Evolutionary conservation across 2,797 vertebrate genomes (phyloP).

Genomic region (Psittacula derbiana): DNA sequence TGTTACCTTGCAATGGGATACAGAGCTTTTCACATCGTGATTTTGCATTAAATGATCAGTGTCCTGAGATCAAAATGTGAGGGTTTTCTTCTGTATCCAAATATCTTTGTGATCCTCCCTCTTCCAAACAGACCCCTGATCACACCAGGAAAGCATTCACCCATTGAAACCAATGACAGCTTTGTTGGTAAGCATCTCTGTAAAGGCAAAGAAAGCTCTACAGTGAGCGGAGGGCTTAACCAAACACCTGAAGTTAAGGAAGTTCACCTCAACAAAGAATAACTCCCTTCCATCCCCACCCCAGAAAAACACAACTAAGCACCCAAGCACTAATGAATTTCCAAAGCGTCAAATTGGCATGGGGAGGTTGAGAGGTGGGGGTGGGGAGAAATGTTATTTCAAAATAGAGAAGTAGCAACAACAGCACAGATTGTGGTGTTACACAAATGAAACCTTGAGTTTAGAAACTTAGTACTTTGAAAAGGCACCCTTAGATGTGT

Average conservation of each 20-base stretch:
- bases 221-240: not conserved
- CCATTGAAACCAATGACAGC: not conserved
- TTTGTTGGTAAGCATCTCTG: not conserved
- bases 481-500: not conserved
- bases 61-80: not conserved
- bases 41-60: not conserved
- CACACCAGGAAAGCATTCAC: not conserved
- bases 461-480: not conserved
- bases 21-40: not conserved
- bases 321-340: not conserved
- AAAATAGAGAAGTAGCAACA: conserved; percentile 28
- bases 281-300: not conserved
- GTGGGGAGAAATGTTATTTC: not conserved
- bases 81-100: not conserved
- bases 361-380: not conserved
- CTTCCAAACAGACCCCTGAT: not conserved
- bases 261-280: not conserved
- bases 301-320: not conserved
- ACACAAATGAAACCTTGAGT: not conserved
- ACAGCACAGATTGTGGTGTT: not conserved
- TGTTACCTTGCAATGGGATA: not conserved
- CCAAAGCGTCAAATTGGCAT: not conserved
- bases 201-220: not conserved
- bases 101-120: not conserved
- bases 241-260: not conserved